Base-by-base conservation (phyloP, 2,797 vertebrate species). In the Chloroceryle amazona region DNA sequence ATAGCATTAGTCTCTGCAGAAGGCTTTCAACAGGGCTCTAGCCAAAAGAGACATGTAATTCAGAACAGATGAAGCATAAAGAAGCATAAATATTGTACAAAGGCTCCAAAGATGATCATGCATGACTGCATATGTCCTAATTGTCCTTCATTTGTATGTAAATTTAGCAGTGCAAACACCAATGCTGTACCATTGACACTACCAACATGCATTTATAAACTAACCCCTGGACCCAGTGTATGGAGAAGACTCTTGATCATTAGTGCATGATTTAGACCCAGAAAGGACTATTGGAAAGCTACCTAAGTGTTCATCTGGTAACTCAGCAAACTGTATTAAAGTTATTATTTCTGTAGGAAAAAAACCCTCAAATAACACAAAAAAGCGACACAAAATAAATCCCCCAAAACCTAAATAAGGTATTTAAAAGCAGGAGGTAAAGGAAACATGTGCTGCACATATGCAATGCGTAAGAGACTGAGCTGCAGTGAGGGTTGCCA, bases 401-500 rank as follows among this genome's bases (percentile, higher is more conserved):
- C 1, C 5, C 2, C 10, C n/a, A 4, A 20, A 37, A 26, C 33
- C 15, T 13, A 44, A 57, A 2, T 3, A 31, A 33, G 29, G 29
- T 71, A 35, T 39, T 74, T 46, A 51, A 76, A 83, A 83, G 9
- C 18, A 83, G 47, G 37, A 21, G 19, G 55, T 76, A 81, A 93
- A 92, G 90, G 57, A 46, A 86, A 52, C 21, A 54, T 35, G 37
- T 47, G 75, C 58, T 80, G 62, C 62, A 49, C 75, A 52, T 86
- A 80, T 13, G 6, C 21, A 66, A 18, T 14, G 44, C 11, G 10
- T 9, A n/a, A 63, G n/a, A 66, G 42, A 18, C 25, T 42, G n/a
- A 68, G 81, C 42, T 81, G 74, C 85, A 68, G 39, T 16, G 29
- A 85, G 78, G 13, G 96, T 98, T 97, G 90, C 91, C 76, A 97